phyloP scores from a whole-genome alignment of 2,888 invertebrate genomes.

The Macrosoma leucophasiata region DNA sequence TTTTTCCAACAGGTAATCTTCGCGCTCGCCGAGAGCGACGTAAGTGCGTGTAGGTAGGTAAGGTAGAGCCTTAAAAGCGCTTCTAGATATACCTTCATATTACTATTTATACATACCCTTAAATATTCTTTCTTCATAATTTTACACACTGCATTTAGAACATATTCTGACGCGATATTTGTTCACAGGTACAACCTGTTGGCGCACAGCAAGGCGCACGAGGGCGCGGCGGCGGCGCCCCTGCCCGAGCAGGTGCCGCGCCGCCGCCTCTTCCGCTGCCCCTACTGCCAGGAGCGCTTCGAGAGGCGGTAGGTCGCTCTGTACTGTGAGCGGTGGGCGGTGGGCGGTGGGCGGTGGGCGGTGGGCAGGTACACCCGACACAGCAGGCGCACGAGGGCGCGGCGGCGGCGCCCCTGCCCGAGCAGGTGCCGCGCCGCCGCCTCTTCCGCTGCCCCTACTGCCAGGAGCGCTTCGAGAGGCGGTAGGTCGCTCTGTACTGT shows the following conservation, averaged over 20 bases:
- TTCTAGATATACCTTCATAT: too few species aligned
- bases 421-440: conserved; percentile 37
- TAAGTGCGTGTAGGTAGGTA: too few species aligned
- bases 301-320: conserved; percentile 44
- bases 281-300: conserved; percentile 59
- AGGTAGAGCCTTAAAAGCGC: too few species aligned
- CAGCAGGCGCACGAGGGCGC: conserved; percentile 49
- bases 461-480: conserved; percentile 56
- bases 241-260: conserved; percentile 30
- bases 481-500: too few species aligned
- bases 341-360: too few species aligned
- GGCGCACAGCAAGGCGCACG: conserved; percentile 64
- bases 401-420: conserved; percentile 15
- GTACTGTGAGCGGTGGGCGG: too few species aligned
- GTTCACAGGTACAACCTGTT: conserved; percentile 57
- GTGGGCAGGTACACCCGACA: conserved; percentile 60
- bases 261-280: conserved; percentile 59
- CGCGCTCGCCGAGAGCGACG: too few species aligned
- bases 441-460: conserved; percentile 67
- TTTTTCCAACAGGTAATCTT: conserved; percentile 74
- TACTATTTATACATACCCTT: too few species aligned
- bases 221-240: conserved; percentile 17
- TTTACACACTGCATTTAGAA: too few species aligned
- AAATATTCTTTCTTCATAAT: too few species aligned
- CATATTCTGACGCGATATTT: too few species aligned